phyloP scores from a whole-genome alignment of 2,888 invertebrate genomes.

The Halictus quadricinctus region DNA sequence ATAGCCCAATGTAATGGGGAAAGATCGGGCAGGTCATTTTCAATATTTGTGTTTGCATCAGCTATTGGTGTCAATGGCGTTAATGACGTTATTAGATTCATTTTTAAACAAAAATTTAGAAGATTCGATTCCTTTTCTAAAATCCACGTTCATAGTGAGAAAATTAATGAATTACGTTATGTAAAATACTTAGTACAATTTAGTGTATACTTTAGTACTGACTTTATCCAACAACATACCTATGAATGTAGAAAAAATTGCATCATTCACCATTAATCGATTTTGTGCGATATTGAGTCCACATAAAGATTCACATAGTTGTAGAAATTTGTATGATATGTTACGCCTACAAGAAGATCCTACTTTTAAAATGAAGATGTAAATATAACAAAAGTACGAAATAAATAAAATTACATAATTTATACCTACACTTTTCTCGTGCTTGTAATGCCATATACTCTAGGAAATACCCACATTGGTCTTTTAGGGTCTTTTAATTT shows the following conservation, averaged over 20 bases:
- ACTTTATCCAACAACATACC: slow-evolving; percentile 65
- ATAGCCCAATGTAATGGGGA: slow-evolving; percentile 90
- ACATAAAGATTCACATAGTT: slow-evolving; percentile 87
- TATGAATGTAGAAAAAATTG: slow-evolving; percentile 84
- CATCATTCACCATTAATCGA: slow-evolving; percentile 85
- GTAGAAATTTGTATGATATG: slow-evolving; percentile 86
- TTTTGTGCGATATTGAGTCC: slow-evolving; percentile 82
- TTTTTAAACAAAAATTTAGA: slow-evolving; percentile 86
- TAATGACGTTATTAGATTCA: slow-evolving; percentile 87
- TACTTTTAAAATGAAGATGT: slow-evolving; percentile 16
- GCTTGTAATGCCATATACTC: slow-evolving; percentile 89
- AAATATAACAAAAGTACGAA: slow-evolving; percentile 34
- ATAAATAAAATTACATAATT: slow-evolving; percentile 23
- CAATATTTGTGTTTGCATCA: slow-evolving; percentile 80
- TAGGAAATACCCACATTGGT: slow-evolving; percentile 89
- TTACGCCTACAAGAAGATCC: slow-evolving; percentile 85
- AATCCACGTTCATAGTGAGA: slow-evolving; percentile 28
- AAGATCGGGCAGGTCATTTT: slow-evolving; percentile 87
- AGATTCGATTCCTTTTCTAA: slow-evolving; percentile 85
- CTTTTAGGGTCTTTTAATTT: slow-evolving; percentile 88
- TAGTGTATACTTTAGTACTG: slow-evolving; percentile 13
- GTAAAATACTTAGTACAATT: slow-evolving; percentile 12
- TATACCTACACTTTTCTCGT: slow-evolving; percentile 87
- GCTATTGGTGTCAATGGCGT: slow-evolving; percentile 85
- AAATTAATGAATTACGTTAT: neutral